phyloP scores from a whole-genome alignment of 2,888 invertebrate species.

The Eurois occulta region DNA sequence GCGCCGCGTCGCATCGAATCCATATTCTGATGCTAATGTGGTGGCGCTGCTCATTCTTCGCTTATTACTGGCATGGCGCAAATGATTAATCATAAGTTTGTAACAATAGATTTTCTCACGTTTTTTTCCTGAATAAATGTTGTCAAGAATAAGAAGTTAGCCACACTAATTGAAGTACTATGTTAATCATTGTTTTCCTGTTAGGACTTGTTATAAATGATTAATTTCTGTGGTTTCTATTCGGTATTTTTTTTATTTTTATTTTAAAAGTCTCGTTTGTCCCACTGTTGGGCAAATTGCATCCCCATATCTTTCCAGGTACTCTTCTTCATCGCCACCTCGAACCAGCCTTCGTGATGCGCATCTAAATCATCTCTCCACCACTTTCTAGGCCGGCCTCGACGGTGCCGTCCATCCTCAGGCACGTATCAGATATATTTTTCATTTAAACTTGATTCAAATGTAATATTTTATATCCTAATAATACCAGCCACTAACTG shows the following conservation, averaged over 20 bases:
- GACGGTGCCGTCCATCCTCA: too few relatives aligned
- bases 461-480: background rate
- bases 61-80: constrained; percentile 1
- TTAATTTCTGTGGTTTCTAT: background rate
- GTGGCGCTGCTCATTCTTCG: constrained; percentile 43
- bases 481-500: background rate
- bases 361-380: too few relatives aligned
- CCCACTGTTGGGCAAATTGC: too few relatives aligned
- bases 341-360: too few relatives aligned
- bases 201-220: background rate
- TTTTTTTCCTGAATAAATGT: constrained; percentile 21
- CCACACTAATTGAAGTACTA: background rate
- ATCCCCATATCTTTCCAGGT: too few relatives aligned
- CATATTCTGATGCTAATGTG: constrained; percentile 50
- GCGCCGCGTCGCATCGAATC: constrained; percentile 18
- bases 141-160: background rate
- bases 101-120: constrained; percentile 39
- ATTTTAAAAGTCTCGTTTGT: too few relatives aligned
- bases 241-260: background rate
- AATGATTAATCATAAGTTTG: constrained; percentile 7
- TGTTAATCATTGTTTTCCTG: constrained; percentile 1
- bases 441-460: background rate
- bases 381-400: too few relatives aligned
- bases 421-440: too few relatives aligned
- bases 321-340: too few relatives aligned